A percentile compares a stretch with the other conserved stretches of the same genome.
phyloP scores from a whole-genome alignment of 2,888 invertebrate species.

The Parnassius orleans region DNA sequence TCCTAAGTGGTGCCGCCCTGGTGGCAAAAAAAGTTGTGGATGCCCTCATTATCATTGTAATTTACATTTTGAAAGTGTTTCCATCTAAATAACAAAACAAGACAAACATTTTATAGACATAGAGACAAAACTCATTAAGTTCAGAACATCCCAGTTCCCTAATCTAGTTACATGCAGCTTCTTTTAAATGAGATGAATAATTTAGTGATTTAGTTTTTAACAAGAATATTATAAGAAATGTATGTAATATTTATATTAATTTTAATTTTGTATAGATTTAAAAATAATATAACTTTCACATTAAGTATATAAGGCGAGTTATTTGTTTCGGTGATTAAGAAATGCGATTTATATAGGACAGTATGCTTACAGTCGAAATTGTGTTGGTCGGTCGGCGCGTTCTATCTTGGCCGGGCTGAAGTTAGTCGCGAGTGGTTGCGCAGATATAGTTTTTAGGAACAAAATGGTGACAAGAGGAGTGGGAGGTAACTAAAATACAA shows the following conservation, averaged over 20 bases:
- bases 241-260: conserved; percentile 30
- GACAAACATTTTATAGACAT: not conserved
- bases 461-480: too few species aligned
- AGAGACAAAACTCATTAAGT: not conserved
- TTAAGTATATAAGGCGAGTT: conserved; percentile 4
- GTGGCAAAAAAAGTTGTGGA: too few species aligned
- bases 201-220: conserved; percentile 19
- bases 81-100: not conserved
- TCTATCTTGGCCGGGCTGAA: too few species aligned
- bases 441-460: too few species aligned
- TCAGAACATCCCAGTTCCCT: conserved; percentile 7
- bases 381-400: too few species aligned
- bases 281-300: conserved; percentile 9
- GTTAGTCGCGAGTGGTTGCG: too few species aligned
- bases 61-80: not conserved
- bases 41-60: not conserved
- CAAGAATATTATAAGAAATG: conserved; percentile 25
- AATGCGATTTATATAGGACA: not conserved
- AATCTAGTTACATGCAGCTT: conserved; percentile 24
- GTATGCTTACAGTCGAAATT: not conserved
- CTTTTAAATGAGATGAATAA: conserved; percentile 11
- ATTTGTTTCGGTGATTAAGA: conserved; percentile 1
- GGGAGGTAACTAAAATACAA: too few species aligned
- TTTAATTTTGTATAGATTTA: conserved; percentile 23
- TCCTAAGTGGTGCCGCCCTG: too few species aligned